phyloP scores from a whole-genome alignment of 2,797 vertebrate species.

The Pteronotus mesoamericanus region DNA sequence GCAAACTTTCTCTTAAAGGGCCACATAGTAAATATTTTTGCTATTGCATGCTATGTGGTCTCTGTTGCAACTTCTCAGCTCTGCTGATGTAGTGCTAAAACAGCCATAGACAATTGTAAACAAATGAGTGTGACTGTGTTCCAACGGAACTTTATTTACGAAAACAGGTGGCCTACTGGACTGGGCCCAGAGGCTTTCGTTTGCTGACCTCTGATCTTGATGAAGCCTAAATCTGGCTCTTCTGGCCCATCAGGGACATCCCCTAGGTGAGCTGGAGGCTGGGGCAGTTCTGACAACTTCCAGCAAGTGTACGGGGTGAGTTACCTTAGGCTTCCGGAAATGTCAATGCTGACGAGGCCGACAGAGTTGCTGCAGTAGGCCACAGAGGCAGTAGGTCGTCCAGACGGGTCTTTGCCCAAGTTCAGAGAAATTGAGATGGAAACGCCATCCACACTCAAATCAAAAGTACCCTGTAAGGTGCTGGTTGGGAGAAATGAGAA shows the following conservation, averaged over 20 bases:
- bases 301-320: background rate
- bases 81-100: too few relatives aligned
- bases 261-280: background rate
- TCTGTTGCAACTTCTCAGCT: background rate
- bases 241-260: background rate
- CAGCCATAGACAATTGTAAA: background rate
- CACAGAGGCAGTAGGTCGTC: slow-evolving; percentile 58
- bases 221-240: background rate
- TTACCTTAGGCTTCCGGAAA: slow-evolving; percentile 70
- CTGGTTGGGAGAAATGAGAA: slow-evolving; percentile 35
- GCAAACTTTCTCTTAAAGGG: background rate
- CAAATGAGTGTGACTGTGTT: background rate
- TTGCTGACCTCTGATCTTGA: background rate
- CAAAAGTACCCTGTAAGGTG: slow-evolving; percentile 30
- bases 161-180: background rate
- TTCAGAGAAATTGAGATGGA: slow-evolving; percentile 55
- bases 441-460: slow-evolving; percentile 35
- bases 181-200: background rate
- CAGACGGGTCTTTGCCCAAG: slow-evolving; percentile 38
- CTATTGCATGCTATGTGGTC: background rate
- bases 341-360: background rate
- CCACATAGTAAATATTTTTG: background rate
- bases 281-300: background rate
- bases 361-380: slow-evolving; percentile 59
- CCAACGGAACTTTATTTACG: background rate